A percentile compares a stretch with the other conserved stretches of the same genome.
Evolutionary conservation across 1,140 invertebrate species (phyloP).

Genomic region (Lordiphosa collinella): DNA sequence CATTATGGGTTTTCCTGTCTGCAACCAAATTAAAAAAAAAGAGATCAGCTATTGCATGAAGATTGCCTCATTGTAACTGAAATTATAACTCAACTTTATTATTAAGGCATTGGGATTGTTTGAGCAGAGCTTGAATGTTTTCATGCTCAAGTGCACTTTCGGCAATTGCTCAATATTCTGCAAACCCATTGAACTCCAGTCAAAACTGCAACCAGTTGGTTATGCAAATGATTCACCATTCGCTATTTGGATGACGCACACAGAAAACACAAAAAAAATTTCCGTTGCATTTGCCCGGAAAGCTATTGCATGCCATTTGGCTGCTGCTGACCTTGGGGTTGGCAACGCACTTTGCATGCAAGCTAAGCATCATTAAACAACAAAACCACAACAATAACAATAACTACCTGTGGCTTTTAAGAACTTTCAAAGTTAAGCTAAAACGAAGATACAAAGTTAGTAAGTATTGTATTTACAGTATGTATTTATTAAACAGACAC

Average conservation of each 20-base stretch:
- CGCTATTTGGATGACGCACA: slow-evolving; percentile 29
- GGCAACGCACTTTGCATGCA: too few relatives aligned
- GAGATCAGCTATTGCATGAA: slow-evolving; percentile 34
- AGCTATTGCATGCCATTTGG: slow-evolving; percentile 40
- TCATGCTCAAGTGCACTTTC: slow-evolving; percentile 21
- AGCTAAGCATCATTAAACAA: too few relatives aligned
- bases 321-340: slow-evolving; percentile 32
- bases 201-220: neutral
- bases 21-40: slow-evolving; percentile 15
- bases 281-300: slow-evolving; percentile 49
- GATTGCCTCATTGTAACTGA: slow-evolving; percentile 46
- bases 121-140: slow-evolving; percentile 9
- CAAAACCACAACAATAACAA: too few relatives aligned
- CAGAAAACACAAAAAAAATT: slow-evolving; percentile 25
- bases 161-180: slow-evolving; percentile 33
- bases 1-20: slow-evolving; percentile 55
- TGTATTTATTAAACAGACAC: too few relatives aligned
- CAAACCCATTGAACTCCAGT: slow-evolving; percentile 11
- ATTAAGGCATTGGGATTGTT: slow-evolving; percentile 27
- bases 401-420: too few relatives aligned
- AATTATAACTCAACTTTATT: slow-evolving; percentile 31
- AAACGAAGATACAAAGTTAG: too few relatives aligned
- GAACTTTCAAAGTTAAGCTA: too few relatives aligned
- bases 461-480: too few relatives aligned
- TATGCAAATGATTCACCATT: slow-evolving; percentile 1